Evolutionary conservation across 2,888 invertebrate species (phyloP).

Genomic region (Caenorhabditis virilis): DNA sequence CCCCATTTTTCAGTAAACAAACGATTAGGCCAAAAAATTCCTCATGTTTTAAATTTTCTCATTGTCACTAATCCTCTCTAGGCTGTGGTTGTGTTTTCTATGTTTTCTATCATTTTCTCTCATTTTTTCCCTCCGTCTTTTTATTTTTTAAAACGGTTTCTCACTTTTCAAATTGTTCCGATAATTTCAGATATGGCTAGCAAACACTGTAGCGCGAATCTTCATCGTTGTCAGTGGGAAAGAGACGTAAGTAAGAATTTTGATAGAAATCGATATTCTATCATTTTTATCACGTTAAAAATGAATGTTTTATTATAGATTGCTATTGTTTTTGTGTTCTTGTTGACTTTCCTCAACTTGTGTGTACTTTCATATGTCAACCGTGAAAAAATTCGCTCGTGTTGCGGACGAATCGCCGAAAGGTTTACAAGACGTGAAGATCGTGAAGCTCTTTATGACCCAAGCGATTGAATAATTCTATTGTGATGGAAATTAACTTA

Average conservation of each 20-base stretch:
- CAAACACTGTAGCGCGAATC: slow-evolving; percentile 17
- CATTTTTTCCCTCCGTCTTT: neutral
- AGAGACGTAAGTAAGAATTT: slow-evolving; percentile 15
- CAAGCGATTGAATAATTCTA: neutral
- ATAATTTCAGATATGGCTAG: slow-evolving; percentile 10
- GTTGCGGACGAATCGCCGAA: slow-evolving; percentile 5
- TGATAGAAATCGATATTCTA: slow-evolving; percentile 6
- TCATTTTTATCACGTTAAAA: too few species aligned
- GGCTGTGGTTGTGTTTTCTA: too few species aligned
- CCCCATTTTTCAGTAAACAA: neutral
- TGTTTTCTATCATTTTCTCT: too few species aligned
- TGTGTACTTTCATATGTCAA: slow-evolving; percentile 9
- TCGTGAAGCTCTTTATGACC: neutral
- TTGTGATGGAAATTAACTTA: too few species aligned
- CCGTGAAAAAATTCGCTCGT: slow-evolving; percentile 12
- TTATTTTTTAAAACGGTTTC: too few species aligned
- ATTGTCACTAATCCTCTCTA: too few species aligned
- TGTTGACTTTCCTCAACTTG: slow-evolving; percentile 12
- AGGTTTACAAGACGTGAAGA: slow-evolving; percentile 1
- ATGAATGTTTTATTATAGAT: too few species aligned
- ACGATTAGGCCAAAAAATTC: too few species aligned
- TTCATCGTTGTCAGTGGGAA: slow-evolving; percentile 28
- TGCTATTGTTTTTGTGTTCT: neutral
- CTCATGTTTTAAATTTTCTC: too few species aligned
- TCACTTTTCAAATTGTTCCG: neutral